Evolutionary conservation across 2,797 vertebrate species (phyloP).

Genomic region (Oreochromis grahami): DNA sequence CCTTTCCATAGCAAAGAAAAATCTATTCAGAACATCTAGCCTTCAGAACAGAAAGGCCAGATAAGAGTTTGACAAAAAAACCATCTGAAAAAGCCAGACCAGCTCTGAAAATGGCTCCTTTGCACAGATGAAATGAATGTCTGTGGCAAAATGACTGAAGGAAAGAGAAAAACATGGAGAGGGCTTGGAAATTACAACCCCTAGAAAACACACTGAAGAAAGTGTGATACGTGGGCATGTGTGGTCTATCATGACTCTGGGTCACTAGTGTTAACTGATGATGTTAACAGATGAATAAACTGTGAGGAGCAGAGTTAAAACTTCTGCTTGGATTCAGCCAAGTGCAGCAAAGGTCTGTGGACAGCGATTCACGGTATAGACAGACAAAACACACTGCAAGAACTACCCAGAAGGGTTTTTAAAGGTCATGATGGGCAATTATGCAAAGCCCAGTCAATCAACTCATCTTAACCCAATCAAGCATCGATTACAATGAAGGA

Average conservation of each 20-base stretch:
- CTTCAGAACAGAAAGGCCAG: background rate
- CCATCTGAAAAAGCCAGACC: background rate
- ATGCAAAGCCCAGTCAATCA: background rate
- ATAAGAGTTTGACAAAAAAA: background rate
- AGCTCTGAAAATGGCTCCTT: background rate
- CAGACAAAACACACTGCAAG: background rate
- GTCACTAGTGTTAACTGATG: background rate
- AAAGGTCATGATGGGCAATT: background rate
- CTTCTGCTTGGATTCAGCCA: background rate
- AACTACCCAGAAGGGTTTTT: background rate
- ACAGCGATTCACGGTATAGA: background rate
- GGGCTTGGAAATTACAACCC: background rate
- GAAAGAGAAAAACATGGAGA: background rate
- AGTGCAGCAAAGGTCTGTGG: background rate
- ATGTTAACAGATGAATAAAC: background rate
- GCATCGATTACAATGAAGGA: background rate
- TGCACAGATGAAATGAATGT: background rate
- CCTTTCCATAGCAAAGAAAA: background rate
- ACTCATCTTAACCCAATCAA: background rate
- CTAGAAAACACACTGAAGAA: background rate
- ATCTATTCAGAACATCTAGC: background rate
- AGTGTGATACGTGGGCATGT: background rate
- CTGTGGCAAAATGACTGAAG: background rate
- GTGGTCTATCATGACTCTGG: background rate
- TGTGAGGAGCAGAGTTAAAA: background rate